phyloP scores from a whole-genome alignment of 37 sponge, comb jelly and placozoan genomes.

The Bolinopsis microptera region DNA sequence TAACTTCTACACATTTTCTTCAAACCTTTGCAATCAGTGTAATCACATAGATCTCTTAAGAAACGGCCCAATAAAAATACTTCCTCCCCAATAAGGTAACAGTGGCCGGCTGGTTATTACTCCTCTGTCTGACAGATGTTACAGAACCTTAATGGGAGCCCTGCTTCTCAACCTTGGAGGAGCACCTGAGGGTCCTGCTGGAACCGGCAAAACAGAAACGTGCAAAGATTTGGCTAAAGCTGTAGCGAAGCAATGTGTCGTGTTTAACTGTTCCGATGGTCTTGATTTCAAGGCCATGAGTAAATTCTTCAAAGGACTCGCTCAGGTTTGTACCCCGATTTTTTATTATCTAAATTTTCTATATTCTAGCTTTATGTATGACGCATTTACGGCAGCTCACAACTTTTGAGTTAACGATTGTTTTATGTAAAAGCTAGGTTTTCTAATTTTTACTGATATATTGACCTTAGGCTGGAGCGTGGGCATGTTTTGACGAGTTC shows the following conservation, averaged over 20 bases:
- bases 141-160: conserved; percentile 96
- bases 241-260: conserved; percentile 99
- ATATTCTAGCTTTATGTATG: no score
- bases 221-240: conserved; percentile 98
- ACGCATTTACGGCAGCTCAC: no score
- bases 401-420: no score
- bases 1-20: no score
- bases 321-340: conserved; percentile 66
- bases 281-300: conserved; percentile 99
- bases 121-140: conserved; percentile 96
- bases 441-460: no score
- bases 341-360: not conserved
- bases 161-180: conserved; percentile 95
- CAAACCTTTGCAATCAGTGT: no score
- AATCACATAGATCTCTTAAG: no score
- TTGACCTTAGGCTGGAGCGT: conserved; percentile 96
- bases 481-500: conserved; percentile 99
- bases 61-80: no score
- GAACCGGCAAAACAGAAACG: conserved; percentile 94
- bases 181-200: conserved; percentile 98
- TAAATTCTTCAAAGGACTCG: conserved; percentile 97
- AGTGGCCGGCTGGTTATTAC: conserved; percentile 97
- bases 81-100: conserved; percentile 86
- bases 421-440: no score
- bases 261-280: conserved; percentile 99